phyloP scores from a whole-genome alignment of 2,888 invertebrate genomes.

The Lordiphosa fenestrarum region DNA sequence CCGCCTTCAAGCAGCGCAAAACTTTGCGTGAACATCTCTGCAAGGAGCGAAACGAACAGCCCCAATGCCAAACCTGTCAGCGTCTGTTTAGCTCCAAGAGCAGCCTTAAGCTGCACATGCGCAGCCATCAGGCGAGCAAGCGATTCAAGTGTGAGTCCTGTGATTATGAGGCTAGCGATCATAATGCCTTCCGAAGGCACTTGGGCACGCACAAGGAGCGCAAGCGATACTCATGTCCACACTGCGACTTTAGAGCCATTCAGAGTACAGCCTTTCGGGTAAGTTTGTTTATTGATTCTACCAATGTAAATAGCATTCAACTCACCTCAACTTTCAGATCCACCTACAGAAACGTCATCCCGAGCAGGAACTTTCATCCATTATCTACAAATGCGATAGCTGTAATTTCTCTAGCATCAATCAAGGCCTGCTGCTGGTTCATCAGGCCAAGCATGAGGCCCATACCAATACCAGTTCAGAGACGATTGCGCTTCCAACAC shows the following conservation, averaged over 20 bases:
- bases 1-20: slow-evolving; percentile 76
- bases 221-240: slow-evolving; percentile 88
- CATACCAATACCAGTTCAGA: not conserved
- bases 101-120: slow-evolving; percentile 82
- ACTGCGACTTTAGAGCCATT: slow-evolving; percentile 90
- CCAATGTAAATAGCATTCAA: too few species aligned
- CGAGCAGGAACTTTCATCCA: slow-evolving; percentile 82
- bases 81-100: slow-evolving; percentile 80
- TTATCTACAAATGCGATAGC: slow-evolving; percentile 80
- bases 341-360: slow-evolving; percentile 91
- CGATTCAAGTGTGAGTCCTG: slow-evolving; percentile 88
- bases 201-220: slow-evolving; percentile 87
- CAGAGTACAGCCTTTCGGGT: slow-evolving; percentile 89
- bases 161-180: slow-evolving; percentile 87
- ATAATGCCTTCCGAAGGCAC: slow-evolving; percentile 90
- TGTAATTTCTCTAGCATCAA: slow-evolving; percentile 79
- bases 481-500: not conserved
- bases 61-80: slow-evolving; percentile 80
- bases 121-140: slow-evolving; percentile 70
- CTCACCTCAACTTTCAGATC: slow-evolving; percentile 68
- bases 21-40: slow-evolving; percentile 82
- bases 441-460: slow-evolving; percentile 75
- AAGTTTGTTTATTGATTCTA: slow-evolving; percentile 18
- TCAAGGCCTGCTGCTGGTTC: slow-evolving; percentile 74
- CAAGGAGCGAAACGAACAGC: slow-evolving; percentile 80